These are phyloP conservation scores for Alosa sapidissima DNA, from an alignment of 2,797 vertebrate genomes.

Conservation along the genomic window DNA sequence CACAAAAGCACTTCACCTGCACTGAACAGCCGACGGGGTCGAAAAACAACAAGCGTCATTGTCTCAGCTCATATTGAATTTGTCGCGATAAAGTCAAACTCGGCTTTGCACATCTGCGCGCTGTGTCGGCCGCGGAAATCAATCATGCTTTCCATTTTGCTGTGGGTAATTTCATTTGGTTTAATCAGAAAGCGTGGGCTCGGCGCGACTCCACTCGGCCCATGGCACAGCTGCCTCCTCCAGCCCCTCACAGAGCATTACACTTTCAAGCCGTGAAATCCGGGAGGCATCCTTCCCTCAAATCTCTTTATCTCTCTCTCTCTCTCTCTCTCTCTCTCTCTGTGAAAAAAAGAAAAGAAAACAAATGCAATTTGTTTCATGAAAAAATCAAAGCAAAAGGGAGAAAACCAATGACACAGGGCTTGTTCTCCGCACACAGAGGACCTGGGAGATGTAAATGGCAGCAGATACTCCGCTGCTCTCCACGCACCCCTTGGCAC, in stretches of 20 bases:
- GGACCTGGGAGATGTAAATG: background rate
- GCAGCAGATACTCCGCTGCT: background rate
- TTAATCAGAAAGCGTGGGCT: slow-evolving; percentile 66
- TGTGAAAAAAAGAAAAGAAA: background rate
- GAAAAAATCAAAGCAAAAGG: background rate
- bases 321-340: background rate
- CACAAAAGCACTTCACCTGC: slow-evolving; percentile 54
- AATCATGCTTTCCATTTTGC: slow-evolving; percentile 64
- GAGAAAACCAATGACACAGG: background rate
- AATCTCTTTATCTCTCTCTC: background rate
- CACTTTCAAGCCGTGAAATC: slow-evolving; percentile 49
- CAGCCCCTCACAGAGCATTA: slow-evolving; percentile 54
- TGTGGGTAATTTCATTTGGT: slow-evolving; percentile 69
- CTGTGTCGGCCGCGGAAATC: slow-evolving; percentile 66
- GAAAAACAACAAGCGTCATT: slow-evolving; percentile 45
- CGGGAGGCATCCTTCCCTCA: slow-evolving; percentile 27
- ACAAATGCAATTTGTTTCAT: background rate
- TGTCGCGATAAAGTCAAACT: slow-evolving; percentile 69
- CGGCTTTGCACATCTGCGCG: slow-evolving; percentile 55
- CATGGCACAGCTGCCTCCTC: slow-evolving; percentile 56
- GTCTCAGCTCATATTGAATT: slow-evolving; percentile 60
- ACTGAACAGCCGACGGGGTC: slow-evolving; percentile 35
- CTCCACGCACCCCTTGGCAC: background rate
- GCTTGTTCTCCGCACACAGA: background rate
- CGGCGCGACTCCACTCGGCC: slow-evolving; percentile 56